These are phyloP conservation scores for Misgurnus mizolepis DNA, from an alignment of 2,113 vertebrate species.

Conservation along the genomic window DNA sequence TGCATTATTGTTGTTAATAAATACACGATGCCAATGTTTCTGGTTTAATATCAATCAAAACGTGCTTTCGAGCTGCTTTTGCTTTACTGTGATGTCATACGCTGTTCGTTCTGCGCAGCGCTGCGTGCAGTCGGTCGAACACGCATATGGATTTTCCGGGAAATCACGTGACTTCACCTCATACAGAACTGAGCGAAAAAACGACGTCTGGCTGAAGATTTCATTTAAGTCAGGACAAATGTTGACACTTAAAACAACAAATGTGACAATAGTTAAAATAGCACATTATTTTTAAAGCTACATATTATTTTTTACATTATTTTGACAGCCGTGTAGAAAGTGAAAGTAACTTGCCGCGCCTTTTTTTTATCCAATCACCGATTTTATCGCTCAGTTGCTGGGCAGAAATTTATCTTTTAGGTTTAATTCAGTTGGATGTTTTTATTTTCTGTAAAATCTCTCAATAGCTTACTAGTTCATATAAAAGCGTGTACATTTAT, in stretches of 20 bases:
- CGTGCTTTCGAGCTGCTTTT: too few relatives aligned
- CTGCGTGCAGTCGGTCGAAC: neutral
- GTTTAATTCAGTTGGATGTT: neutral
- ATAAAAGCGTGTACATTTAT: too few relatives aligned
- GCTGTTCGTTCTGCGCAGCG: too few relatives aligned
- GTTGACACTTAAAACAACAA: neutral
- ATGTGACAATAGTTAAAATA: neutral
- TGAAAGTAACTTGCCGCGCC: neutral
- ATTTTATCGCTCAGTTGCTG: neutral
- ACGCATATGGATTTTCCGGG: neutral
- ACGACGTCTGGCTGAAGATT: too few relatives aligned
- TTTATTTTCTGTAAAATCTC: too few relatives aligned
- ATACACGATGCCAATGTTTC: neutral
- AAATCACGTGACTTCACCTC: neutral
- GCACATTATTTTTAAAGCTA: neutral
- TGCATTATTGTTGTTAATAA: neutral
- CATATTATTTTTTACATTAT: neutral
- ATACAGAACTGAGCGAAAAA: neutral
- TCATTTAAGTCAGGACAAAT: too few relatives aligned
- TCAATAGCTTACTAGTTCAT: too few relatives aligned
- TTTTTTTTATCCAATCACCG: conserved; percentile 4
- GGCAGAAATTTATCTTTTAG: conserved; percentile 6
- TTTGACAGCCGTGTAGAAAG: neutral
- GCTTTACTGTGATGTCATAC: too few relatives aligned
- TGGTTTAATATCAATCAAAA: too few relatives aligned